These are phyloP conservation scores for Tapirus terrestris DNA, from an alignment of 2,113 vertebrate species.

Conservation along the genomic window DNA sequence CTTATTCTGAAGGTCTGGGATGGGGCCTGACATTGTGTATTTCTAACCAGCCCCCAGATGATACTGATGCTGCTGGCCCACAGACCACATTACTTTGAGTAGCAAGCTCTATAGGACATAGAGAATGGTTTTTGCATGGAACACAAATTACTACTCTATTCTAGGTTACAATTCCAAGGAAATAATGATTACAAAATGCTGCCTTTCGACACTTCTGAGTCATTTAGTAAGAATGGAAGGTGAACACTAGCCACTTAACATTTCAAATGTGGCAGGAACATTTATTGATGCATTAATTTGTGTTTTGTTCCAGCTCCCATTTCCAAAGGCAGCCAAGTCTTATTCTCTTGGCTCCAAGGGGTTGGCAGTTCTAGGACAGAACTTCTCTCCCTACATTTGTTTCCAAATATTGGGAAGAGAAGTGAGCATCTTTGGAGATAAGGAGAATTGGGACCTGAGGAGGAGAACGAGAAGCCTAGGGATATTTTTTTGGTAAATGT, in stretches of 20 bases:
- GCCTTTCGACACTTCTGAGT: constrained; percentile 39
- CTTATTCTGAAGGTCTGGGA: background rate
- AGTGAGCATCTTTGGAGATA: background rate
- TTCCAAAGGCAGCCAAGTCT: background rate
- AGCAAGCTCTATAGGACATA: background rate
- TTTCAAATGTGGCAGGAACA: background rate
- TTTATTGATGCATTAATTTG: background rate
- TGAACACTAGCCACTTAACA: background rate
- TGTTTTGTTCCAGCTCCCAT: background rate
- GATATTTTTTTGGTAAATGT: background rate
- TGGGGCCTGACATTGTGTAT: background rate
- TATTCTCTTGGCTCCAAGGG: background rate
- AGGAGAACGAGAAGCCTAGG: background rate
- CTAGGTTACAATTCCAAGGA: constrained; percentile 18
- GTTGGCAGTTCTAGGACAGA: background rate
- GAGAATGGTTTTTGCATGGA: background rate
- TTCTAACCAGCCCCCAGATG: background rate
- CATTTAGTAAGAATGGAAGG: background rate
- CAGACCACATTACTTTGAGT: background rate
- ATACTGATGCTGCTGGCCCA: background rate
- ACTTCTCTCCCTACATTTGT: background rate
- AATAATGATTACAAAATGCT: background rate
- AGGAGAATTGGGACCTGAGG: background rate
- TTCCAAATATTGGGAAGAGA: background rate
- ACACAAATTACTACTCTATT: background rate